These are phyloP conservation scores for Coleophora flavipennella DNA, from an alignment of 2,888 invertebrate species.

Conservation along the genomic window DNA sequence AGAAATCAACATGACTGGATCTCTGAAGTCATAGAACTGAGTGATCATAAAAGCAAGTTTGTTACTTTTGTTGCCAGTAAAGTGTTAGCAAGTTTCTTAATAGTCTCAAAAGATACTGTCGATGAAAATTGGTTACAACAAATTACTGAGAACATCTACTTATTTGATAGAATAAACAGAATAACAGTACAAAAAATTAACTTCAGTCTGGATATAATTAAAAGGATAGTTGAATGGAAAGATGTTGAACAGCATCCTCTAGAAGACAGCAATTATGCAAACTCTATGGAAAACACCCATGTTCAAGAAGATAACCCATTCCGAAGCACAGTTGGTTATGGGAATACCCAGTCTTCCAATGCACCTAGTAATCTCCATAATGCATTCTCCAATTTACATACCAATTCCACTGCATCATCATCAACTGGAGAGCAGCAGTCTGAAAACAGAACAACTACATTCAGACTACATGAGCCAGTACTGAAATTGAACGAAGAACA, in stretches of 20 bases:
- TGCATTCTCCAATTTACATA: slow-evolving; percentile 65
- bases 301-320: slow-evolving; percentile 64
- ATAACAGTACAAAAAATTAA: slow-evolving; percentile 82
- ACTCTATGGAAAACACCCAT: slow-evolving; percentile 41
- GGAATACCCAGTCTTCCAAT: slow-evolving; percentile 36
- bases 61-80: slow-evolving; percentile 85
- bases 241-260: slow-evolving; percentile 85
- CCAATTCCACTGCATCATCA: slow-evolving; percentile 47
- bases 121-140: slow-evolving; percentile 86
- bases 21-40: slow-evolving; percentile 85
- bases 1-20: slow-evolving; percentile 87
- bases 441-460: slow-evolving; percentile 31
- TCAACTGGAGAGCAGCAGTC: slow-evolving; percentile 30
- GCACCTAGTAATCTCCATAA: slow-evolving; percentile 50
- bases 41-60: slow-evolving; percentile 84
- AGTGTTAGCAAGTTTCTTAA: slow-evolving; percentile 86
- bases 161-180: slow-evolving; percentile 76
- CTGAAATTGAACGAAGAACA: slow-evolving; percentile 44
- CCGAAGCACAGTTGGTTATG: slow-evolving; percentile 48
- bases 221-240: slow-evolving; percentile 91
- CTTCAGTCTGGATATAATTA: slow-evolving; percentile 88
- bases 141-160: slow-evolving; percentile 80
- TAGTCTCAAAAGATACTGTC: slow-evolving; percentile 86
- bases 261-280: slow-evolving; percentile 75
- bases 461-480: slow-evolving; percentile 56